Conservation (phyloP, 1,140 invertebrate genomes). For the Euborellia annulipes region DNA sequence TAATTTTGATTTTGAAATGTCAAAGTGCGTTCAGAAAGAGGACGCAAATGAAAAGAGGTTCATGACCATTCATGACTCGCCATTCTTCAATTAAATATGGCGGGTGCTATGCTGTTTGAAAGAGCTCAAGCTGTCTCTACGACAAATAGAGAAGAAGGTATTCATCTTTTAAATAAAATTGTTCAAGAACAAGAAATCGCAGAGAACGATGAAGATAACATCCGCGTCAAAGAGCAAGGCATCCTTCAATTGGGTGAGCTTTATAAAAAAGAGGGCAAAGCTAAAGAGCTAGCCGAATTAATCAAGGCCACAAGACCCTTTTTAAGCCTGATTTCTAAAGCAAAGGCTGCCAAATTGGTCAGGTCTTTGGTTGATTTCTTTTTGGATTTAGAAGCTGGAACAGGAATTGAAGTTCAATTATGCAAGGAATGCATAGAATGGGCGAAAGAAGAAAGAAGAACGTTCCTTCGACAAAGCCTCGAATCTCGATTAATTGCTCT, state of each 20-base stretch:
- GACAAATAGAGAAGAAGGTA: slow-evolving; percentile 47
- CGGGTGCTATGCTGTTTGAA: slow-evolving; percentile 72
- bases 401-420: slow-evolving; percentile 75
- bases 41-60: too few species aligned
- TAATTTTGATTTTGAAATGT: too few species aligned
- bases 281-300: slow-evolving; percentile 79
- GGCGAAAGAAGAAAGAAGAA: slow-evolving; percentile 94
- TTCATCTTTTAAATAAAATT: slow-evolving; percentile 51
- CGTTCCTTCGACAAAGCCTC: slow-evolving; percentile 88
- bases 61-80: too few species aligned
- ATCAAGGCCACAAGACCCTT: slow-evolving; percentile 90
- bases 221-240: slow-evolving; percentile 74
- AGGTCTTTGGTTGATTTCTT: slow-evolving; percentile 93
- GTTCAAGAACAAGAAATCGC: slow-evolving; percentile 47
- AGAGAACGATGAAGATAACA: slow-evolving; percentile 68
- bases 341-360: slow-evolving; percentile 96
- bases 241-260: slow-evolving; percentile 77
- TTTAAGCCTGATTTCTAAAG: slow-evolving; percentile 86
- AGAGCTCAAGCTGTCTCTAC: slow-evolving; percentile 52
- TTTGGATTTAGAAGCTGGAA: slow-evolving; percentile 85
- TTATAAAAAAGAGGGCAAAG: slow-evolving; percentile 82
- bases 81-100: slow-evolving; percentile 49
- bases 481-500: slow-evolving; percentile 85
- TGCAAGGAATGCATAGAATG: slow-evolving; percentile 98
- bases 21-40: too few species aligned